Evolutionary conservation across 2,797 vertebrate species (phyloP), one percentile per base, ranked within the genome.

Genomic region (Bradypodion pumilum): DNA sequence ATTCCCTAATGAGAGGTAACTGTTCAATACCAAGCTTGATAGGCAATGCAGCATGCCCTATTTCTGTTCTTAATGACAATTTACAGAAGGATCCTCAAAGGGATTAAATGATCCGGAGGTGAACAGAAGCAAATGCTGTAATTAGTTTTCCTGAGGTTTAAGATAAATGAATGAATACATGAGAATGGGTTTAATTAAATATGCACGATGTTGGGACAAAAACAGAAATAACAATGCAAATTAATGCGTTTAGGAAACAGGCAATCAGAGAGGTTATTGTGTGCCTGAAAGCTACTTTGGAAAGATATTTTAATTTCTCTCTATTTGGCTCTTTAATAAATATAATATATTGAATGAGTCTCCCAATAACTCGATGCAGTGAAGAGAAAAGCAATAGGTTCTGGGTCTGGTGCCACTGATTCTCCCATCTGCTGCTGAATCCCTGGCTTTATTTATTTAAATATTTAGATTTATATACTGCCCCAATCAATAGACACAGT

Each of bases 81-180:
- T 70, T 66, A 25, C 62, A 65, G 15, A 60, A 77, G 81, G 44
- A 62, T 87, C 65, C 72, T 70, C 63, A 87, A 78, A 27, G 3
- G 25, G 5, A 77, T 84, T 56, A 83, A 85, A 59, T 88, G 69
- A 70, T 35, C 62, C 77, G 89, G 70, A 86, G 81, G 82, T 76
- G 37, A 85, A 86, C 65, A 1, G 74, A 89, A 80, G 59, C 32
- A 76, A 78, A 65, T 13, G 12, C 27, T 46, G 27, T 86, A 86
- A 86, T 81, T 81, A 72, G 42, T 63, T 82, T n/a, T 77, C 74
- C 74, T 81, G 74, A 42, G 21, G 37, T 66, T 35, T 12, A 46
- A 27, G 60, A 65, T 46, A 65, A 32, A 49, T 74, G n/a, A 7
- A n/a, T 74, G 49, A 32, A 78, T 73, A 82, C 1, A 1, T 60